Evolutionary conservation across 2,888 invertebrate species (phyloP), one percentile per base, ranked within the genome.

Genomic region (Cantharis flavilabris): DNA sequence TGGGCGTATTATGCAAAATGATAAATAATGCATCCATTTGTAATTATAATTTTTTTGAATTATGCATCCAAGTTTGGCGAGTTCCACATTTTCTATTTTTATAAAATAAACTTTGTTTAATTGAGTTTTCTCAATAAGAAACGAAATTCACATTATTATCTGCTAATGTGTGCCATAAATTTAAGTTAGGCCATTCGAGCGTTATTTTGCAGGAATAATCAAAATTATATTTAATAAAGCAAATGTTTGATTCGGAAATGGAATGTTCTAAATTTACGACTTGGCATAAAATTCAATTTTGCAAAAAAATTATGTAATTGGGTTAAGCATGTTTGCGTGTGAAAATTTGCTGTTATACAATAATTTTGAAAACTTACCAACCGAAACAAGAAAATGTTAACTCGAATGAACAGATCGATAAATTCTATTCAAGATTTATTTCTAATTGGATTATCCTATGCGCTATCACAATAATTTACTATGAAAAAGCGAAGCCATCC

Each of bases 1-100:
- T 72, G 33, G 65, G 49, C n/a, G 49, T 16, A 26, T 71, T 63
- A 71, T 71, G 69, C 62, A 49, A 73, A 69, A 71, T 18, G 64
- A 64, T 49, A 71, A 63, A 49, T 20, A 73, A 20, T 23, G 67
- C 67, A 33, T 11, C 23, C 14, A 72, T 72, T 72, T 72, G 72
- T 69, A 73, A 73, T 73, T 73, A 67, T 67, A 73, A 73, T 67
- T 14, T n/a, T n/a, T 69, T 65, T 73, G 69, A 63, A 64, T 73
- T 69, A 33, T 73, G 33, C 67, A 62, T 69, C 4, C 49, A n/a
- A 49, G 7, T 49, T 49, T 49, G 0, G 49, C 0, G 49, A 49
- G 49, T 49, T 49, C 49, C n/a, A 49, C 1, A n/a, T 49, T 49
- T 49, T 33, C 30, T 33, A 33, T 33, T 33, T n/a, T n/a, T n/a